phyloP scores from a whole-genome alignment of 2,888 invertebrate species.

The Gandaritis pyraliata region DNA sequence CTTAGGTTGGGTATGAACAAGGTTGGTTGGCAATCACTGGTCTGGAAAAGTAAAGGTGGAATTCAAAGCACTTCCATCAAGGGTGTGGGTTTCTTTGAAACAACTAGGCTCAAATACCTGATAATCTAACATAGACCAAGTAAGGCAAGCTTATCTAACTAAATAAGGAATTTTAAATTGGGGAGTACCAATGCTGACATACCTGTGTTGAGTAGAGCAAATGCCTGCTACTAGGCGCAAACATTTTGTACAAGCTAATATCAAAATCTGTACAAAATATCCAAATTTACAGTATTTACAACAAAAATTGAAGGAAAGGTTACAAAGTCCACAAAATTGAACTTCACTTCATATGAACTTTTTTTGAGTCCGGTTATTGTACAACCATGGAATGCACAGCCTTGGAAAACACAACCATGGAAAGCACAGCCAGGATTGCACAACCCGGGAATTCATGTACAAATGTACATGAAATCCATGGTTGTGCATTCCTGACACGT shows the following conservation, averaged over 20 bases:
- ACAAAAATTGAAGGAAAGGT: conserved; percentile 49
- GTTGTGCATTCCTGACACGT: no score
- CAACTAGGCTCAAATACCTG: neutral
- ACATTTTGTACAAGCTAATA: conserved; percentile 56
- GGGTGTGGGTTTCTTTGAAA: neutral
- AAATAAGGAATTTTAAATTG: conserved; percentile 11
- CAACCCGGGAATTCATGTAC: no score
- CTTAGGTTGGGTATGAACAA: neutral
- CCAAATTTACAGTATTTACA: conserved; percentile 43
- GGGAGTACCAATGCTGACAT: conserved; percentile 31
- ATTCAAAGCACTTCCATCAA: no score
- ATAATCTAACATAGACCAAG: neutral
- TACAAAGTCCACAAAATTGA: conserved; percentile 68
- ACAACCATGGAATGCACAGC: no score
- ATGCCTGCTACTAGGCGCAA: conserved; percentile 71
- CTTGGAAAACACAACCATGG: no score
- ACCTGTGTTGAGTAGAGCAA: conserved; percentile 75
- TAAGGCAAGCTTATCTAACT: conserved; percentile 33
- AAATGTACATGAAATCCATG: no score
- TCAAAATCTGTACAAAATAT: conserved; percentile 36
- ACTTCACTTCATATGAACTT: conserved; percentile 4
- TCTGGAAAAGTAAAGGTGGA: no score
- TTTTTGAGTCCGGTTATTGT: no score
- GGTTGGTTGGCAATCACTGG: neutral
- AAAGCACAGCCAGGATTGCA: no score